Evolutionary conservation across 30 jellyfish, hydroid and myxozoan genomes (phyloP).

Genomic region (Morbakka virulenta): DNA sequence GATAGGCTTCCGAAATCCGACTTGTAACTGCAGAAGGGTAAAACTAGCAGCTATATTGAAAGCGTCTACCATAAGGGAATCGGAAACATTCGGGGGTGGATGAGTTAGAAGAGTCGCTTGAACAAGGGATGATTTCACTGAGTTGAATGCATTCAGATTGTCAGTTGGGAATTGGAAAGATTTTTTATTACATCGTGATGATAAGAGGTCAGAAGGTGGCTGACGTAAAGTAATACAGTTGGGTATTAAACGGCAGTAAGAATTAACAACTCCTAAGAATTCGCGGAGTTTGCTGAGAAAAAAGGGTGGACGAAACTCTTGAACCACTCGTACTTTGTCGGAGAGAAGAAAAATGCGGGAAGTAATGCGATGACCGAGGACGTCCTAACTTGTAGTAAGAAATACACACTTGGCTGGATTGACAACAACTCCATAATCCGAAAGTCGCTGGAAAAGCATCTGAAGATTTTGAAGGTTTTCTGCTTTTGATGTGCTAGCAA

Average conservation of each 20-base stretch:
- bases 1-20: not conserved
- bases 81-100: not conserved
- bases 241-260: not conserved
- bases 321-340: not conserved
- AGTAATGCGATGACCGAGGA: conserved; percentile 25
- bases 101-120: not conserved
- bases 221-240: not conserved
- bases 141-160: not conserved
- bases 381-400: not conserved
- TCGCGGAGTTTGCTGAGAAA: not conserved
- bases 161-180: not conserved
- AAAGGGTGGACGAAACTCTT: not conserved
- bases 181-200: no score
- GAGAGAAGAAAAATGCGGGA: not conserved
- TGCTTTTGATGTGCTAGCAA: conserved; percentile 4
- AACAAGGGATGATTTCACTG: not conserved
- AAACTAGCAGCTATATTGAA: not conserved
- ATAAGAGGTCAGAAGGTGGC: not conserved
- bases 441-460: conserved; percentile 10
- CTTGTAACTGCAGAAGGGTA: not conserved
- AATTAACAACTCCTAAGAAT: not conserved
- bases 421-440: conserved; percentile 10
- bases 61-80: not conserved
- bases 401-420: conserved; percentile 25
- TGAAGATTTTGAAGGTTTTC: conserved; percentile 8